Base-by-base conservation (phyloP, 2,113 vertebrate genomes). In the Platycercus adscitus region DNA sequence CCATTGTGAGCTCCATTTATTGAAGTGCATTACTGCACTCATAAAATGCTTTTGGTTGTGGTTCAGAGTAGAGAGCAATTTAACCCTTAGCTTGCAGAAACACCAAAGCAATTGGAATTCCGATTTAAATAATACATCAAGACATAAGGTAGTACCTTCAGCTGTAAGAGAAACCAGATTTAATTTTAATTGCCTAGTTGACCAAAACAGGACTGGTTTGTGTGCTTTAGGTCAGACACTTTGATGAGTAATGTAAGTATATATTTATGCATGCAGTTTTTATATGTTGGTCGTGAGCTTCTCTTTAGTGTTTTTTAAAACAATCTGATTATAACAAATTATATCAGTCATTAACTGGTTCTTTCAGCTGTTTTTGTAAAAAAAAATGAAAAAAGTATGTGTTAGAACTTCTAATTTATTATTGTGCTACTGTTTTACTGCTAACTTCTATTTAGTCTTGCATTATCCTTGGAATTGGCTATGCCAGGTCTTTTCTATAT, bases 31-130 rank as follows among this genome's bases (percentile, higher is more conserved):
- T 96, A 90, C 61, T 94, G 69, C 56, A 52, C 81, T 92, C 73
- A 70, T 79, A 87, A 84, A 95, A 84, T 79, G 69, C 43, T 91
- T 80, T 92, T 93, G 65, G 43, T 94, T 93, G 81, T 71, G 52
- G 64, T 50, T 88, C 80, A 39, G 28, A 78, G 25, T 19, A 75
- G 50, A 86, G 9, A 56, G 13, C 49, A 50, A n/a, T 71, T 90
- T 83, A 94, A 92, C 83, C n/a, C 65, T 50, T 89, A 29, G 28
- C 17, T 95, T 88, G 25, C 70, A 87, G 61, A 81, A 90, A 37
- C 11, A 87, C 37, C 17, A 26, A 12, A 6, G 6, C 24, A 29
- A 7, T 64, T 77, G 13, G 18, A 92, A 76, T 71, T 86, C 26
- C 13, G 17, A 10, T 66, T 78, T 49, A 73, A 87, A 60, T 81